These are phyloP conservation scores for Mechanitis mazaeus DNA, from an alignment of 2,888 invertebrate species.

Conservation along the genomic window DNA sequence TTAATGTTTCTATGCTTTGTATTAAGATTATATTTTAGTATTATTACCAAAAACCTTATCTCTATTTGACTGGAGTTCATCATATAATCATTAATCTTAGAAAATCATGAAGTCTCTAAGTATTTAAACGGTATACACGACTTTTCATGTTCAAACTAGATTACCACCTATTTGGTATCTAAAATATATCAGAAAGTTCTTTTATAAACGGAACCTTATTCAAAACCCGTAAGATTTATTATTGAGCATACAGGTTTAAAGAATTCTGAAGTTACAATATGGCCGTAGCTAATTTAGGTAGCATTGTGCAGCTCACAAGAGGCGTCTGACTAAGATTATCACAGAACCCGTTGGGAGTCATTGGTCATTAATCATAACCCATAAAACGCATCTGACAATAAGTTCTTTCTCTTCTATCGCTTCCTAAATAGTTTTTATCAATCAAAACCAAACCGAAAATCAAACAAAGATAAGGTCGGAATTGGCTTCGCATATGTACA, in stretches of 20 bases:
- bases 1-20: too few species aligned
- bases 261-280: slow-evolving; percentile 42
- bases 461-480: slow-evolving; percentile 23
- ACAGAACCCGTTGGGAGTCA: slow-evolving; percentile 75
- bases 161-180: slow-evolving; percentile 48
- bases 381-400: slow-evolving; percentile 74
- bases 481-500: slow-evolving; percentile 26
- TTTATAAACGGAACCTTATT: slow-evolving; percentile 7
- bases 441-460: slow-evolving; percentile 36
- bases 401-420: slow-evolving; percentile 60
- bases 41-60: not conserved
- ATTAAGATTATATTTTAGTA: too few species aligned
- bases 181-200: slow-evolving; percentile 46
- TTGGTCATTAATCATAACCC: slow-evolving; percentile 76
- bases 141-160: slow-evolving; percentile 24
- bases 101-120: slow-evolving; percentile 31
- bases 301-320: slow-evolving; percentile 73
- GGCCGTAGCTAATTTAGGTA: slow-evolving; percentile 75
- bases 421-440: slow-evolving; percentile 48
- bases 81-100: slow-evolving; percentile 53
- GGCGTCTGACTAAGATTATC: slow-evolving; percentile 73
- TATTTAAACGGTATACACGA: slow-evolving; percentile 24
- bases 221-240: slow-evolving; percentile 3
- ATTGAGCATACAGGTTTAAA: slow-evolving; percentile 4
- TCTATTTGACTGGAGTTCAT: slow-evolving; percentile 40